These are phyloP conservation scores for Mantis religiosa DNA, from an alignment of 2,888 invertebrate species.

Conservation along the genomic window DNA sequence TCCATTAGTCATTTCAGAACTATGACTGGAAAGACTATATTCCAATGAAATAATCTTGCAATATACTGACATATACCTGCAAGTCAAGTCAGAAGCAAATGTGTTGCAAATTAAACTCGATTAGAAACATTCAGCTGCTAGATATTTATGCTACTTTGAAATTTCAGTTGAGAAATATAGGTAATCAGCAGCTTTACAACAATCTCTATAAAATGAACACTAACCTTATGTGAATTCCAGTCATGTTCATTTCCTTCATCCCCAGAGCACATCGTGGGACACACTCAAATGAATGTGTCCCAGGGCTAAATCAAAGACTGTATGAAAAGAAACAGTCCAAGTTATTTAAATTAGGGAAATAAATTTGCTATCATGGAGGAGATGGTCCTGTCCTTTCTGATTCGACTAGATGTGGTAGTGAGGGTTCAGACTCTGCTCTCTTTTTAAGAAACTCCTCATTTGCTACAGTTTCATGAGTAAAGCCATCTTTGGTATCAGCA, in stretches of 20 bases:
- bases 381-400: constrained; percentile 31
- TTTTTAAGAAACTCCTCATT: constrained; percentile 44
- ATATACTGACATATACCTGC: background rate
- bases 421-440: constrained; percentile 63
- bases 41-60: background rate
- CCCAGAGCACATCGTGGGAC: background rate
- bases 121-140: background rate
- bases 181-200: background rate
- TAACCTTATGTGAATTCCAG: background rate
- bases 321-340: background rate
- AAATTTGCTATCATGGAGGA: background rate
- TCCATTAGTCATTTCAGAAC: background rate
- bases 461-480: constrained; percentile 14
- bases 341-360: background rate
- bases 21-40: background rate
- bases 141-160: background rate
- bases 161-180: background rate
- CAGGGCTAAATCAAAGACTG: background rate
- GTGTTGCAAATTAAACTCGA: background rate
- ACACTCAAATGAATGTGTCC: background rate
- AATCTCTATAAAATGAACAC: background rate
- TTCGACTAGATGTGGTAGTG: constrained; percentile 52
- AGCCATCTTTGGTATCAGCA: constrained; percentile 30
- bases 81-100: background rate
- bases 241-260: background rate